A percentile compares a stretch with the other conserved stretches of the same genome.
Conservation (phyloP, 2,113 vertebrate species). For the Vanacampus margaritifer region DNA sequence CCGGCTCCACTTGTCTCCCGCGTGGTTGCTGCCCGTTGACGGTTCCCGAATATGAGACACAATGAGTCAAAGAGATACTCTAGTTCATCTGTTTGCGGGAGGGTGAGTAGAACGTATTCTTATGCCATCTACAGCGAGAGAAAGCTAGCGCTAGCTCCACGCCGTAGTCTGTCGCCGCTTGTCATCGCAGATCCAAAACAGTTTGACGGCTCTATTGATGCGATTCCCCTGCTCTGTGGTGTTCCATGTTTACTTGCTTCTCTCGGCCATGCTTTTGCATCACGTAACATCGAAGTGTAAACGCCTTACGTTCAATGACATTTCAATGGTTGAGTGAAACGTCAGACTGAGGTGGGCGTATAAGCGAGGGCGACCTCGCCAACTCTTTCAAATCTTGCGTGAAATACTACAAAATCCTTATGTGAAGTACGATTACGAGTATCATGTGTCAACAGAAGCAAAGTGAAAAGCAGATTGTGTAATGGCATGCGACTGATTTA, state of each 20-base stretch:
- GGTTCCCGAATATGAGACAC: slow-evolving; percentile 79
- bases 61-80: slow-evolving; percentile 92
- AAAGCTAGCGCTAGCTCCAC: slow-evolving; percentile 27
- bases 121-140: neutral
- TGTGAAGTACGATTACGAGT: too few species aligned
- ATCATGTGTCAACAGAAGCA: too few species aligned
- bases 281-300: slow-evolving; percentile 17
- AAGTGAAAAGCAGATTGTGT: neutral
- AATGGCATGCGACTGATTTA: slow-evolving; percentile 1
- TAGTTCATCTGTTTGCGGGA: slow-evolving; percentile 95
- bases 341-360: neutral
- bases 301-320: slow-evolving; percentile 46
- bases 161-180: slow-evolving; percentile 13
- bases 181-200: neutral
- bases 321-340: slow-evolving; percentile 17
- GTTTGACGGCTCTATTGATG: neutral
- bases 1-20: slow-evolving; percentile 8
- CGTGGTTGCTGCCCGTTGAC: slow-evolving; percentile 42
- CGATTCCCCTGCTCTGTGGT: neutral
- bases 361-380: neutral
- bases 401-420: too few species aligned
- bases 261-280: neutral
- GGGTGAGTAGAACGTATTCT: slow-evolving; percentile 75
- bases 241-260: neutral
- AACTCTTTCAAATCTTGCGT: neutral